These are phyloP conservation scores for Synergus umbraculus DNA, from an alignment of 2,888 invertebrate genomes.

Conservation along the genomic window DNA sequence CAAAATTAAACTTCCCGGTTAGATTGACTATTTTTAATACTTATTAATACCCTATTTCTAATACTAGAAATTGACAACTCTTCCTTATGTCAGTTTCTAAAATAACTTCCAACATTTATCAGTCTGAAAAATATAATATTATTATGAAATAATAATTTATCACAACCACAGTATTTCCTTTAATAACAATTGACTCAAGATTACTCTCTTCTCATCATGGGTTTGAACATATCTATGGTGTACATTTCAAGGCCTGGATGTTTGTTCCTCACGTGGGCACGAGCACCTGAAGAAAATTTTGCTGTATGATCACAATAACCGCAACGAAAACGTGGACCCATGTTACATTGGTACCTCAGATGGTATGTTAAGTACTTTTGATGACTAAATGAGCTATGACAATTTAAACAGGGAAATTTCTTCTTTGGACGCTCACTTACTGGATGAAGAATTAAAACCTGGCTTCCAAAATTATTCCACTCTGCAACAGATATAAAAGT, in stretches of 20 bases:
- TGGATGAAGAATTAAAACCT: background rate
- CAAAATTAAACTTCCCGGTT: no score
- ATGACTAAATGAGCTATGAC: slow-evolving; percentile 67
- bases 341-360: slow-evolving; percentile 74
- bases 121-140: background rate
- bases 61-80: no score
- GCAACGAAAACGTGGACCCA: slow-evolving; percentile 75
- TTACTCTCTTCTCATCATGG: background rate
- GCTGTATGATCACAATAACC: slow-evolving; percentile 70
- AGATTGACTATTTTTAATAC: no score
- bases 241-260: slow-evolving; percentile 61
- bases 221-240: slow-evolving; percentile 60
- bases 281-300: slow-evolving; percentile 68
- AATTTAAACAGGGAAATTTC: slow-evolving; percentile 67
- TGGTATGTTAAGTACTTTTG: slow-evolving; percentile 71
- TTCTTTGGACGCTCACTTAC: background rate
- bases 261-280: slow-evolving; percentile 67
- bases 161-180: background rate
- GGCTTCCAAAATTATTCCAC: background rate
- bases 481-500: slow-evolving; percentile 28
- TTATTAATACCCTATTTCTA: no score
- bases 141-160: background rate
- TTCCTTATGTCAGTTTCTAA: no score
- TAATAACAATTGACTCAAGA: background rate
- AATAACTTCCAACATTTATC: background rate